Evolutionary conservation across 2,797 vertebrate species (phyloP).

Genomic region (Eremophila alpestris): DNA sequence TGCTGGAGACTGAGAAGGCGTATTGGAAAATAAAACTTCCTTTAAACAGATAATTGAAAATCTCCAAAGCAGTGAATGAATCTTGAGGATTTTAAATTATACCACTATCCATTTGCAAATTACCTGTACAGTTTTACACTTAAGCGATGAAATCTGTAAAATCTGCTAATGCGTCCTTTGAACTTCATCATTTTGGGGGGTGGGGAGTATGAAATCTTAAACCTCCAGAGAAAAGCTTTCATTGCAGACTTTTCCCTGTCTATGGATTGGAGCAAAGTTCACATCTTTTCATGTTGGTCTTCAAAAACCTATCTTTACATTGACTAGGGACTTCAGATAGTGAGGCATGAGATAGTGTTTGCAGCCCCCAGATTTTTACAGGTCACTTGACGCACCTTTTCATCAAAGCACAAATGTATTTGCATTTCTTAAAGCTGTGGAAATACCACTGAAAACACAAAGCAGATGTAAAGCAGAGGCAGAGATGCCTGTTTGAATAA

Average conservation of each 20-base stretch:
- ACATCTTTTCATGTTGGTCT: not conserved
- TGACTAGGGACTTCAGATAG: not conserved
- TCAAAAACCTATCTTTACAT: not conserved
- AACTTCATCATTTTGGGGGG: not conserved
- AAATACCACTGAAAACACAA: conserved; percentile 21
- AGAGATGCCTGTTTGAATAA: not conserved
- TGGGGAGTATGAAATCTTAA: not conserved
- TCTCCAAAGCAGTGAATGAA: not conserved
- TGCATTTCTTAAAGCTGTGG: conserved; percentile 22
- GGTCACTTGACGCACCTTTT: not conserved
- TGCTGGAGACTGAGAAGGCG: not conserved
- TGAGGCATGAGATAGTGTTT: not conserved
- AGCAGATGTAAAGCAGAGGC: conserved; percentile 5
- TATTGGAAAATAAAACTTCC: not conserved
- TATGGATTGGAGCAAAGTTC: not conserved
- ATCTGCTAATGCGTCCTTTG: not conserved
- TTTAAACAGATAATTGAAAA: not conserved
- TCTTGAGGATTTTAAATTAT: not conserved
- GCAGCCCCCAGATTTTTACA: not conserved
- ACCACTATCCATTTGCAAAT: not conserved
- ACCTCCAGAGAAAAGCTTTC: not conserved
- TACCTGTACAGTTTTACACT: not conserved
- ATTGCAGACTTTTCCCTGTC: not conserved
- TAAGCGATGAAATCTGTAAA: not conserved
- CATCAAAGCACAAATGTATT: not conserved